A percentile compares a stretch with the other conserved stretches of the same genome.
Conservation (phyloP, 2,797 vertebrate genomes). For the Acipenser transmontanus region DNA sequence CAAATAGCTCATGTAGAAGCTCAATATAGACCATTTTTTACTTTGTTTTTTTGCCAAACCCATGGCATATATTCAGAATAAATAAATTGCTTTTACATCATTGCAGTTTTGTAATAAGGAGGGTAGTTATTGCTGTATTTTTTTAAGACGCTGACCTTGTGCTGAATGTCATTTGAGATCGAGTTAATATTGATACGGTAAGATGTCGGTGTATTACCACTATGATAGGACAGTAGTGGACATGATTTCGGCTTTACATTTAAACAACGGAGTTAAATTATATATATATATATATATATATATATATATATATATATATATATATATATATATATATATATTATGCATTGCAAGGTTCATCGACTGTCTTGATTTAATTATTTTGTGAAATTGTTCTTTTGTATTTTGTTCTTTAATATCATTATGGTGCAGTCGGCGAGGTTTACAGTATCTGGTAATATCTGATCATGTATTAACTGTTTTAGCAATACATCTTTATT, state of each 20-base stretch:
- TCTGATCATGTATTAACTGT: too few relatives aligned
- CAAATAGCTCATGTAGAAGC: constrained; percentile 39
- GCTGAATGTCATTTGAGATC: constrained; percentile 50
- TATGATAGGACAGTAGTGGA: background rate
- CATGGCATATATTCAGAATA: constrained; percentile 37
- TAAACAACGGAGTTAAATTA: background rate
- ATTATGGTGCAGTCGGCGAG: too few relatives aligned
- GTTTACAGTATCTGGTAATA: too few relatives aligned
- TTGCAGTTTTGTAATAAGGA: constrained; percentile 16
- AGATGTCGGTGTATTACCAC: constrained; percentile 32
- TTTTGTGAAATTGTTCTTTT: too few relatives aligned
- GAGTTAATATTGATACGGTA: constrained; percentile 45
- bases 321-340: background rate
- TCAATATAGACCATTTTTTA: constrained; percentile 30
- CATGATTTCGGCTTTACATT: background rate
- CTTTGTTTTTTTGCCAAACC: constrained; percentile 48
- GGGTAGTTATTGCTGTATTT: constrained; percentile 23
- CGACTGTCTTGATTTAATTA: too few relatives aligned
- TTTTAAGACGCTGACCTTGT: constrained; percentile 44
- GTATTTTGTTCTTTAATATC: too few relatives aligned
- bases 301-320: background rate
- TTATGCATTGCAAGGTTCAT: too few relatives aligned
- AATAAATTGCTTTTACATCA: constrained; percentile 10
- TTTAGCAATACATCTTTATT: too few relatives aligned
- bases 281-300: background rate